Percentiles rank a stretch among this genome's conserved stretches.
Conservation (phyloP, 2,797 vertebrate species). For the Thalassophryne amazonica region DNA sequence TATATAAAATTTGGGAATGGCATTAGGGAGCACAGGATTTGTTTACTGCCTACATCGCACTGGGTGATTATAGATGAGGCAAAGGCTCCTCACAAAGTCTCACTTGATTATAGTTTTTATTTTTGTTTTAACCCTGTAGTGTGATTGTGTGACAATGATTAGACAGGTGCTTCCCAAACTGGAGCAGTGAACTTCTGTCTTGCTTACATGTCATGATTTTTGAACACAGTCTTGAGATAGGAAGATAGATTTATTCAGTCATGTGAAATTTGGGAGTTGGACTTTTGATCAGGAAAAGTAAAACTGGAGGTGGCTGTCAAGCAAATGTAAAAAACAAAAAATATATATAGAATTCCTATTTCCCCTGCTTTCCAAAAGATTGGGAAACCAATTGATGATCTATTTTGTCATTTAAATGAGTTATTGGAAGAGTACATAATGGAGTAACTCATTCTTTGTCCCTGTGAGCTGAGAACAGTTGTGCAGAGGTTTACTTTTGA, state of each 20-base stretch:
- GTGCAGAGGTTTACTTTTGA: conserved; percentile 5
- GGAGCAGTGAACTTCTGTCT: too few species aligned
- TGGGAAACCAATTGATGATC: too few species aligned
- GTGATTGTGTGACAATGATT: conserved; percentile 11
- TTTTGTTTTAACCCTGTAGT: conserved; percentile 29
- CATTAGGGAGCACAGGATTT: conserved; percentile 1
- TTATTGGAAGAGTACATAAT: conserved; percentile 2
- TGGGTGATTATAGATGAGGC: conserved; percentile 2
- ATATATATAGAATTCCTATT: too few species aligned
- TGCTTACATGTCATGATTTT: too few species aligned
- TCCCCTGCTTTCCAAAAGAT: too few species aligned
- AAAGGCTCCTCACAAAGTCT: conserved; percentile 1
- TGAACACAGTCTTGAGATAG: too few species aligned
- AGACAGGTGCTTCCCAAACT: conserved; percentile 35
- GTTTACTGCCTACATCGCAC: conserved; percentile 7
- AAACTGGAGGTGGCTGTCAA: too few species aligned
- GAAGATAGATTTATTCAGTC: too few species aligned
- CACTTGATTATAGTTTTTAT: conserved; percentile 9
- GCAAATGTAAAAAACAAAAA: too few species aligned
- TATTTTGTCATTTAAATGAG: conserved; percentile 19
- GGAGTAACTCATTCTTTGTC: conserved; percentile 7
- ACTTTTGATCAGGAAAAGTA: too few species aligned
- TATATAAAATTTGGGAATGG: conserved; percentile 4
- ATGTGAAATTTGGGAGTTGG: too few species aligned
- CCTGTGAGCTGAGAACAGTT: background rate